Conservation (phyloP, 2,888 invertebrate genomes). For the Cacoxenus indagator region DNA sequence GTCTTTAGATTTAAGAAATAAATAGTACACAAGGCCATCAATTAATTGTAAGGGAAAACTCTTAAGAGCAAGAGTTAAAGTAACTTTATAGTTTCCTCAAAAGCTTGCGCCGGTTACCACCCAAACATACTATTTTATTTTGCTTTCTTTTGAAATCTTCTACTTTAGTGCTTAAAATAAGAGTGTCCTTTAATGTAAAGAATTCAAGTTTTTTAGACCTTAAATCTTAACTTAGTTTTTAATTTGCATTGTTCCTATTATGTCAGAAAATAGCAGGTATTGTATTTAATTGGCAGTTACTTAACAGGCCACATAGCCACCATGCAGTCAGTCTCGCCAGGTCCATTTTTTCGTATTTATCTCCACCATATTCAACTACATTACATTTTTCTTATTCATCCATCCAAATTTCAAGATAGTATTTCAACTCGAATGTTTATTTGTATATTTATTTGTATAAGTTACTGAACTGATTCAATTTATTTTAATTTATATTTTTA, state of each 20-base stretch:
- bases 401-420: slow-evolving; percentile 1
- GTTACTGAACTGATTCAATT: slow-evolving; percentile 52
- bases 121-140: not conserved
- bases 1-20: not conserved
- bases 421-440: slow-evolving; percentile 18
- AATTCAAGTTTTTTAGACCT: slow-evolving; percentile 19
- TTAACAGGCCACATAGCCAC: slow-evolving; percentile 34
- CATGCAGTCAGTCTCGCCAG: not conserved
- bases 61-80: not conserved
- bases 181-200: too few species aligned
- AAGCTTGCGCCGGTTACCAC: slow-evolving; percentile 10
- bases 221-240: slow-evolving; percentile 26
- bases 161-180: not conserved
- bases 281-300: slow-evolving; percentile 56
- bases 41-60: not conserved
- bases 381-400: not conserved
- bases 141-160: slow-evolving; percentile 13
- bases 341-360: not conserved
- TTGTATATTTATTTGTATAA: slow-evolving; percentile 42
- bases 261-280: slow-evolving; percentile 46
- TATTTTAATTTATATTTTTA: slow-evolving; percentile 27
- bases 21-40: not conserved
- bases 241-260: slow-evolving; percentile 57
- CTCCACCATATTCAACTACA: not conserved
- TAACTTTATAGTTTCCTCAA: not conserved